Percentiles rank a stretch among this genome's conserved stretches.
These are phyloP conservation scores for Styela clava DNA, from an alignment of 23 tunicate species.

Conservation along the genomic window DNA sequence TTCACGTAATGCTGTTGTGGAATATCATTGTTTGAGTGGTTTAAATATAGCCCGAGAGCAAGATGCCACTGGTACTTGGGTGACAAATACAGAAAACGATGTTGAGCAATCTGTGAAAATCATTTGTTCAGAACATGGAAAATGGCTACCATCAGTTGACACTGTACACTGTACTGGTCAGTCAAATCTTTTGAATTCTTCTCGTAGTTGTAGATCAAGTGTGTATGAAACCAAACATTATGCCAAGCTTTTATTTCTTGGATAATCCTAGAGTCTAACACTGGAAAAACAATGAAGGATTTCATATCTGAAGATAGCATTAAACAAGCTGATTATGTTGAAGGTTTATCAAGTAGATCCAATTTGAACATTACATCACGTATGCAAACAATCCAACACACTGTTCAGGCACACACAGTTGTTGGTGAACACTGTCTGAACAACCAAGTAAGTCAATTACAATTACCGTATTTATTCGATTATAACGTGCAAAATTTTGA, in stretches of 20 bases:
- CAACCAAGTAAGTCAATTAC: background rate
- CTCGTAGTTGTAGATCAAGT: too few species aligned
- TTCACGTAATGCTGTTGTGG: conserved; percentile 20
- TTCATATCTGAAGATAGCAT: conserved; percentile 1
- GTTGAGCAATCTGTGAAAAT: background rate
- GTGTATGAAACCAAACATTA: too few species aligned
- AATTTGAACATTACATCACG: background rate
- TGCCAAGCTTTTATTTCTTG: too few species aligned
- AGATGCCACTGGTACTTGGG: conserved; percentile 61
- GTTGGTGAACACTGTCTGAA: background rate
- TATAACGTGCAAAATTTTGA: too few species aligned
- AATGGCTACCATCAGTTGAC: conserved; percentile 44
- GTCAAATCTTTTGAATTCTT: background rate
- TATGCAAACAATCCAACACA: background rate
- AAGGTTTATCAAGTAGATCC: background rate
- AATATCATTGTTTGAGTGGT: conserved; percentile 32
- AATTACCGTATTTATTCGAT: too few species aligned
- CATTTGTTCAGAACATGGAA: conserved; percentile 39
- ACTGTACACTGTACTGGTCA: conserved; percentile 42
- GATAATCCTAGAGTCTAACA: background rate
- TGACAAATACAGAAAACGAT: background rate
- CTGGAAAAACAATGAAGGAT: conserved; percentile 1
- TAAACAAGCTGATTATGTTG: background rate
- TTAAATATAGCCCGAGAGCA: conserved; percentile 36
- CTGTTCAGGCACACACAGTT: background rate